Percentiles rank a stretch among this genome's conserved stretches.
Evolutionary conservation across 2,113 vertebrate species (phyloP).

Genomic region (Pteruthius melanotis): DNA sequence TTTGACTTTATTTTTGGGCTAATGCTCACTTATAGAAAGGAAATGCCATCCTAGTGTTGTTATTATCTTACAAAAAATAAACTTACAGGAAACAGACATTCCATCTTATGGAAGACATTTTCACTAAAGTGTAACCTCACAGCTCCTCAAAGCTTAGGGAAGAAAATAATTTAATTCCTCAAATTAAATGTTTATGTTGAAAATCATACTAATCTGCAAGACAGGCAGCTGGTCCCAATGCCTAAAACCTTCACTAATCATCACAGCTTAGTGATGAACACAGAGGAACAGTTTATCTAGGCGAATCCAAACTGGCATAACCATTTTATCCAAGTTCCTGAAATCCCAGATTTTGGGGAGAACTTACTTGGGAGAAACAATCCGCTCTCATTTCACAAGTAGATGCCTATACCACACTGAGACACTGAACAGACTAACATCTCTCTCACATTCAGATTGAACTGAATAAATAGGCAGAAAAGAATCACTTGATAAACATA

Average conservation of each 20-base stretch:
- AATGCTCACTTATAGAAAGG: not conserved
- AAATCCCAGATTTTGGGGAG: not conserved
- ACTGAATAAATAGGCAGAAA: not conserved
- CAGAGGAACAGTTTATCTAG: not conserved
- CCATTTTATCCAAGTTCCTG: not conserved
- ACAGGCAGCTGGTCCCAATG: not conserved
- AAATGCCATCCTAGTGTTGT: not conserved
- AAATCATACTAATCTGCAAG: not conserved
- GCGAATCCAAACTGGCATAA: not conserved
- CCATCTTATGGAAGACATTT: not conserved
- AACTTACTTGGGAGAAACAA: not conserved
- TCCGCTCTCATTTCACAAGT: not conserved
- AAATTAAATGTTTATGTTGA: not conserved
- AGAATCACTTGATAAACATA: not conserved
- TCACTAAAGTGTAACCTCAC: not conserved
- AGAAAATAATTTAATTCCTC: not conserved
- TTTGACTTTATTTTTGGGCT: not conserved
- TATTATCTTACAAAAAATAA: not conserved
- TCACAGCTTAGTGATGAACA: not conserved
- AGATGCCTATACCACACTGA: not conserved
- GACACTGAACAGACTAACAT: not conserved
- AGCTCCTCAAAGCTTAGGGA: not conserved
- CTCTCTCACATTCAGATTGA: not conserved
- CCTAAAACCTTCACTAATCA: not conserved
- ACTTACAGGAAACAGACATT: not conserved